These are phyloP conservation scores for Caenorhabditis brenneri DNA, from an alignment of 1,140 invertebrate genomes.

Conservation along the genomic window DNA sequence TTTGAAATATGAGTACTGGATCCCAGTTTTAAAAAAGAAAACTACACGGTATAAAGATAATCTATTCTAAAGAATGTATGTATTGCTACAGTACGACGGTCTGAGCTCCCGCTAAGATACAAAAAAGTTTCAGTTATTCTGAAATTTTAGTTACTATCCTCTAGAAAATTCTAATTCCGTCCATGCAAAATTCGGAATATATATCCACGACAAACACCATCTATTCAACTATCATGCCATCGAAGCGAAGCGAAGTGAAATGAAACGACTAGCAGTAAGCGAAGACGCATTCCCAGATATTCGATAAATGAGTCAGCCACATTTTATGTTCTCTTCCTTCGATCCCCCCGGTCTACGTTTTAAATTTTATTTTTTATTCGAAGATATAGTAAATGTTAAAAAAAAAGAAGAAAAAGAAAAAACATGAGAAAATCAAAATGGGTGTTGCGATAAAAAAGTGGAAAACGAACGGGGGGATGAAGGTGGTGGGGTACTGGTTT, in stretches of 20 bases:
- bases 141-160: too few species aligned
- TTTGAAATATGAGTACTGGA: too few species aligned
- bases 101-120: too few species aligned
- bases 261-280: too few species aligned
- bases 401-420: background rate
- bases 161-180: too few species aligned
- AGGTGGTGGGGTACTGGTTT: background rate
- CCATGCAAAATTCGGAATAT: too few species aligned
- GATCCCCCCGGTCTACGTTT: background rate
- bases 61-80: background rate
- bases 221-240: background rate
- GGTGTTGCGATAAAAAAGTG: background rate
- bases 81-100: too few species aligned
- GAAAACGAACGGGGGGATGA: background rate
- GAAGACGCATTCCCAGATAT: background rate
- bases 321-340: background rate
- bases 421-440: background rate
- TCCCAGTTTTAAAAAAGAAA: too few species aligned
- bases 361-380: conserved; percentile 15
- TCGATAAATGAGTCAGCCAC: conserved; percentile 17
- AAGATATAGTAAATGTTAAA: background rate
- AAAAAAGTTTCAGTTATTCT: too few species aligned
- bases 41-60: background rate
- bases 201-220: background rate
- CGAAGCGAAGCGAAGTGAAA: background rate